Conservation (phyloP, 2,113 vertebrate species). For the Halcyon malimbica region DNA sequence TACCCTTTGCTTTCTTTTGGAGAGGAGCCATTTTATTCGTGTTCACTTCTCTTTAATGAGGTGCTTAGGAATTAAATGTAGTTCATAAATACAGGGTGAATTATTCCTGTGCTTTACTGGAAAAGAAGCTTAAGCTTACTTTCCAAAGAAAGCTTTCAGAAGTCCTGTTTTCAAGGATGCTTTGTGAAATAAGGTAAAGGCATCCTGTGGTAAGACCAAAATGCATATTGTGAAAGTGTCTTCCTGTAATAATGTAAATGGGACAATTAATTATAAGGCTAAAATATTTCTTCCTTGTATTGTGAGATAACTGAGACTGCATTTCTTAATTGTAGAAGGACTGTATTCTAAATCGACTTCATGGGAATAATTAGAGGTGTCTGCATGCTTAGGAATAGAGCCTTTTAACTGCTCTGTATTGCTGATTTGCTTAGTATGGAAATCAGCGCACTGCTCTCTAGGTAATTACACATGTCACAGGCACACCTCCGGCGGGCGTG, state of each 20-base stretch:
- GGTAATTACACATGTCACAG: not conserved
- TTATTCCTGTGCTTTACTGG: constrained; percentile 32
- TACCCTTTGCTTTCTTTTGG: constrained; percentile 48
- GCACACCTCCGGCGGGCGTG: not conserved
- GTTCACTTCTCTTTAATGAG: constrained; percentile 52
- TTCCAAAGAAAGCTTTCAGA: constrained; percentile 17
- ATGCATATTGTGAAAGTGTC: not conserved
- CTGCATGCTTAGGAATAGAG: not conserved
- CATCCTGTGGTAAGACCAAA: not conserved
- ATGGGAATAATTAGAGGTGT: constrained; percentile 3
- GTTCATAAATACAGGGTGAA: constrained; percentile 60
- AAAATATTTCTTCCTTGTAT: constrained; percentile 1
- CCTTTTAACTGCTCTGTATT: not conserved
- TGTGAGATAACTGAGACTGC: constrained; percentile 6
- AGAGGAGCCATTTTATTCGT: constrained; percentile 47
- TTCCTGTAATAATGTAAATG: not conserved
- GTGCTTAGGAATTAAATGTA: constrained; percentile 55
- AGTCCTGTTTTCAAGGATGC: constrained; percentile 1
- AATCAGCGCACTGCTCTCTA: not conserved
- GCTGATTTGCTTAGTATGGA: not conserved
- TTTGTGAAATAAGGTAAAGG: constrained; percentile 10
- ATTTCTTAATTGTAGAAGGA: not conserved
- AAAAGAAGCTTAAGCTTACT: constrained; percentile 33
- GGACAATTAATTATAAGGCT: constrained; percentile 9
- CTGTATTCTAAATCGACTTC: not conserved